Conservation (phyloP, 1,140 invertebrate species). For the Hyles vespertilio region DNA sequence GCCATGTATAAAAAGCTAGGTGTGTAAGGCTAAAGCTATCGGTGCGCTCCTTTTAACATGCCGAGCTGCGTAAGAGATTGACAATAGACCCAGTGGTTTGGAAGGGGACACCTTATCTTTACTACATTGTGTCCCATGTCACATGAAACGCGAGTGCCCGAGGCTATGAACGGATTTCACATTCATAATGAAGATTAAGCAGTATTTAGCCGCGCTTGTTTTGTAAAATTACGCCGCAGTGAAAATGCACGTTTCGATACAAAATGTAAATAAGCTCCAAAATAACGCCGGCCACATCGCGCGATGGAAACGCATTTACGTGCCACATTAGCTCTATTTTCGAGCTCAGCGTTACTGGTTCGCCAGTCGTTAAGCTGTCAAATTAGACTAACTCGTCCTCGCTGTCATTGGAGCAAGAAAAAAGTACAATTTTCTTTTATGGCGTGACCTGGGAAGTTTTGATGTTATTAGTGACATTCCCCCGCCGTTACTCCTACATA, state of each 20-base stretch:
- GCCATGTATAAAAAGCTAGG: background rate
- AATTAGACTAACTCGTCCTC: constrained; percentile 49
- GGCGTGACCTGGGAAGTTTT: constrained; percentile 51
- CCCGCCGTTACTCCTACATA: no score
- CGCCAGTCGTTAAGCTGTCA: constrained; percentile 49
- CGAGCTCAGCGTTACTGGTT: constrained; percentile 31
- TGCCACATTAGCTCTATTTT: constrained; percentile 27
- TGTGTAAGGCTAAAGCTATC: constrained; percentile 23
- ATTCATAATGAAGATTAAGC: constrained; percentile 63
- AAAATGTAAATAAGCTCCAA: constrained; percentile 30
- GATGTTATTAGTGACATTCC: constrained; percentile 36
- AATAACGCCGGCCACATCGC: constrained; percentile 22
- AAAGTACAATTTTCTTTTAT: constrained; percentile 59
- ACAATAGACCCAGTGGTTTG: constrained; percentile 67
- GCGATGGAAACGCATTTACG: constrained; percentile 31
- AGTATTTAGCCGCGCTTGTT: constrained; percentile 32
- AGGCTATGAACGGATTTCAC: constrained; percentile 60
- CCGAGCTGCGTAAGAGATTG: constrained; percentile 63
- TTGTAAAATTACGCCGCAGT: constrained; percentile 24
- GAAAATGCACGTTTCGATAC: constrained; percentile 8
- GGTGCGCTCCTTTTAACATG: constrained; percentile 49
- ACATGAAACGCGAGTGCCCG: constrained; percentile 58
- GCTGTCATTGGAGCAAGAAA: constrained; percentile 46
- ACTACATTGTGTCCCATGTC: constrained; percentile 70
- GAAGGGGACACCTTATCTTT: constrained; percentile 72